Evolutionary conservation across 64 coral and sea anemone species (phyloP), one percentile per base, ranked within the genome.

Genomic region (Stylophora pistillata): DNA sequence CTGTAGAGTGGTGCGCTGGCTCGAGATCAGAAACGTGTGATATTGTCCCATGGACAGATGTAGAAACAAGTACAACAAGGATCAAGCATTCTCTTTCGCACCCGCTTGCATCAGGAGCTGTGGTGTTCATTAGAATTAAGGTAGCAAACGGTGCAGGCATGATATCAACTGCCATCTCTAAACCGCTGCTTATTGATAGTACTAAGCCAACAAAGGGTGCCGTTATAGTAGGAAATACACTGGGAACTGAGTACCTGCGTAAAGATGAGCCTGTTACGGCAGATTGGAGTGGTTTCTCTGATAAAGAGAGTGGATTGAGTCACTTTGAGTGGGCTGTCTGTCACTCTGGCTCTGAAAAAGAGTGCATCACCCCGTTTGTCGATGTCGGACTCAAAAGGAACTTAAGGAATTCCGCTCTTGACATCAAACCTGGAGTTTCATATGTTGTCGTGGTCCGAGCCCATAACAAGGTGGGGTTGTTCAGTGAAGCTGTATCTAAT

Each of bases 281-380:
- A 23, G 61, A 66, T 10, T 95, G 94, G 94, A 73, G 78, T 58
- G 82, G 89, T 64, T 95, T 95, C 56, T 14, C 4, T 21, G 94
- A 95, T 74, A 60, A 52, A 1, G 94, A 95, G 75, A 95, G 85
- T 52, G 62, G 74, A 15, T 70, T 95, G 30, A 54, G 63, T 30
- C 84, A 88, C 34, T 95, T 87, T 77, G 85, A 95, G 56, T 91
- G 89, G 89, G 78, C 94, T 60, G 78, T 82, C 2, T 91, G 78
- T 55, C 53, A 66, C 23, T 30, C 41, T 37, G 83, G 10, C 15
- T 47, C 53, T 29, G 12, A 0, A 4, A 34, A 78, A n/a, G 57
- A 88, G 47, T 95, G 86, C 34, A 69, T 95, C 20, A 95, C 85
- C 34, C 86, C 78, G 17, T 88, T 95, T 65, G 76, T 95, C 56